Base-by-base conservation (phyloP, 2,888 invertebrate species). In the Galerucella pusilla region DNA sequence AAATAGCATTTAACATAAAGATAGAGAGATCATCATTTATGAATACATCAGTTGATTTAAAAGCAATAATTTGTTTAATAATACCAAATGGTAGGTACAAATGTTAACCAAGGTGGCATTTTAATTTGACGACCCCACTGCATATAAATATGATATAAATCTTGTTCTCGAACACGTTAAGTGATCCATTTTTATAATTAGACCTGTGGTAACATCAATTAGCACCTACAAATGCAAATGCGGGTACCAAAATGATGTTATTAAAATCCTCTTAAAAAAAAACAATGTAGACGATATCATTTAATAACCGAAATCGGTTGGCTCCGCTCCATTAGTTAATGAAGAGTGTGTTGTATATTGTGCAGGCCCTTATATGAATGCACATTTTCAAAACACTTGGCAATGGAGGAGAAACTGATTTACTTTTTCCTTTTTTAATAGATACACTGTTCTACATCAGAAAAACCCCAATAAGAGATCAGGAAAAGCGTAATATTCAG, bases 181-280 rank as follows among this genome's bases (percentile, higher is more conserved):
- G 71, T 71, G 71, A 66, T 65, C 71, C 71, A 71, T 71, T 71
- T 71, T 65, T 45, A 66, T 71, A 71, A 71, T 71, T 71, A 71
- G 45, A 42, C 35, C 28, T 60, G 25, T 20, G 59, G 59, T 60
- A 25, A 20, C 25, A 60, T 60, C 59, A 60, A 60, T 60, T 60
- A 60, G 25, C 59, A 60, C 59, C 59, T 60, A 60, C 59, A 60
- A 60, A 60, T 60, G 59, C 59, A 60, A 60, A 60, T 60, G 59
- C 11, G 20, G 20, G 59, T 68, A 68, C 64, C 28, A 49, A 57
- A 68, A 61, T 63, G 61, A 68, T 68, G 68, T 73, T 73, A 68
- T 73, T 73, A 73, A 73, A 73, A 73, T 52, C 42, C 73, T 73
- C 68, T 73, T 73, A 68, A 73, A 73, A 1, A 1, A 28, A 68